Base-by-base conservation (phyloP, 64 coral and sea anemone species). In the Stichodactyla helianthus region DNA sequence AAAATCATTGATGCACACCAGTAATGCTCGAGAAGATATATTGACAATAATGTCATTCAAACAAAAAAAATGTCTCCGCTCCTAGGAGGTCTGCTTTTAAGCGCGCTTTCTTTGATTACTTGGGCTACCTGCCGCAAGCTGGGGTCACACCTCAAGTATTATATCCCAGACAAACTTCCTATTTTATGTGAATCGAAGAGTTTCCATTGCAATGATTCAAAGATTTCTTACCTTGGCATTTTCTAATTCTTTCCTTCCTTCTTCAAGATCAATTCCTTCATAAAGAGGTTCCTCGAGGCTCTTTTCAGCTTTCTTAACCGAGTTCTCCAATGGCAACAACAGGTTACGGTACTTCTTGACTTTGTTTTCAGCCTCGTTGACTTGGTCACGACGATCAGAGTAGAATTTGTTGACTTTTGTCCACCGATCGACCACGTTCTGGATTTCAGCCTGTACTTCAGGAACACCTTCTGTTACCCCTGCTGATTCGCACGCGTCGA, bases 291-390 rank as follows among this genome's bases (percentile, higher is more conserved):
- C 91, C 76, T 88, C 85, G 26, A 93, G 55, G 57, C 86, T 86
- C 53, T 61, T 91, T 58, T 93, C 90, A 19, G 86, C 85, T 82
- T 89, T 92, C n/a, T 84, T 92, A 0, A 93, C 59, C 44, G 88
- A 80, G 77, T 94, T 94, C 81, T 99, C 97, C 44, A 92, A 54
- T 0, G 97, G 90, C 51, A 92, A 79, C 14, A 95, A 27, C 27
- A 95, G 58, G 54, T 85, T 88, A 55, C 93, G 54, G 77, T 95
- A 99, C 83, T 93, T 99, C 82, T 95, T 99, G 27, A 93, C 93
- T 11, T 89, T 55, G 15, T 93, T 92, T n/a, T 92, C 90, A 3
- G 93, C 97, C 52, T 93, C 85, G 0, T 54, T 17, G 15, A 99
- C 90, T 19, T 99, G 97, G 0, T 59, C 56, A 50, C 88, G 87